A percentile compares a stretch with the other conserved stretches of the same genome.
Evolutionary conservation across 2,113 vertebrate genomes (phyloP).

Genomic region (Thinocorus orbignyianus): DNA sequence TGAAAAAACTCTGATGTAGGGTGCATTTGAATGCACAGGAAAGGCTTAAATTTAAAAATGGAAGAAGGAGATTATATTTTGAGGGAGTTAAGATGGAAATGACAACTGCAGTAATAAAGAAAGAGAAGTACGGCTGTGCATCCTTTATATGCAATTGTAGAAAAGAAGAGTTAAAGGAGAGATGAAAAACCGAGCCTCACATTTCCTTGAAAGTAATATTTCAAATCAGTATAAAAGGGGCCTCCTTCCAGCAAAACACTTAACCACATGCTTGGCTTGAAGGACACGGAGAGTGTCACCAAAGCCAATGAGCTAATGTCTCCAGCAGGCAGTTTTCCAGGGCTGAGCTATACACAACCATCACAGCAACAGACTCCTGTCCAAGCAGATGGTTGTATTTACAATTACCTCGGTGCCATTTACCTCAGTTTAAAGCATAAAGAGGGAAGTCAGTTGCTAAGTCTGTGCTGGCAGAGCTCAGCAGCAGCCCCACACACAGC

Average conservation of each 20-base stretch:
- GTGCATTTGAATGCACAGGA: background rate
- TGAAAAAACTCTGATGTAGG: background rate
- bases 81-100: background rate
- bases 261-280: background rate
- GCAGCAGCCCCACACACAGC: background rate
- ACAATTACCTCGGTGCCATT: background rate
- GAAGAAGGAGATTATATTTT: background rate
- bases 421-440: background rate
- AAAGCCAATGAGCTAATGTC: background rate
- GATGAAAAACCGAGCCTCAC: background rate
- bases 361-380: background rate
- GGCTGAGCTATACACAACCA: background rate
- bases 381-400: background rate
- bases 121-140: background rate
- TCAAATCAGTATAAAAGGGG: background rate
- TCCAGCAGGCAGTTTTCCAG: background rate
- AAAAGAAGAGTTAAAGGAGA: background rate
- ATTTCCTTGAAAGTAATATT: background rate
- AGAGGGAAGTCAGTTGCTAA: background rate
- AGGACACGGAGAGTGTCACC: rapidly evolving
- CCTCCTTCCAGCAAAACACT: background rate
- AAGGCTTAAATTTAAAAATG: background rate
- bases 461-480: background rate
- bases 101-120: background rate
- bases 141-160: background rate